These are phyloP conservation scores for Fratercula arctica DNA, from an alignment of 2,797 vertebrate genomes.

Conservation along the genomic window DNA sequence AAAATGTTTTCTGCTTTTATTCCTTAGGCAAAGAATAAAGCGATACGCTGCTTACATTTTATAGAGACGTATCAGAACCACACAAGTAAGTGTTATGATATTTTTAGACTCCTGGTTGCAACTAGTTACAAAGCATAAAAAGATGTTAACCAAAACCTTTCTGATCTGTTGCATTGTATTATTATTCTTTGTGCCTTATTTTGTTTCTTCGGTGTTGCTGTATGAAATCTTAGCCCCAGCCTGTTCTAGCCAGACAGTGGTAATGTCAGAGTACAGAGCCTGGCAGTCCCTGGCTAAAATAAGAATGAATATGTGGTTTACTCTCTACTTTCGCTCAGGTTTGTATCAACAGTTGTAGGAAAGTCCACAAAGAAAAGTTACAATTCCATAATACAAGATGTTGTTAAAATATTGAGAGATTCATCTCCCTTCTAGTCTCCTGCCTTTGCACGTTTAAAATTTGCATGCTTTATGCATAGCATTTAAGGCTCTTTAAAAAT, in stretches of 20 bases:
- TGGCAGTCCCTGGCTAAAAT: background rate
- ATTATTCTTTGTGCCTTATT: background rate
- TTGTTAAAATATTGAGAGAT: background rate
- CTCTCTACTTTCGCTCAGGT: background rate
- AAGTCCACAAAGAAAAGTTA: background rate
- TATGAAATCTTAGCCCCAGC: background rate
- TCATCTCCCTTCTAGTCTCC: background rate
- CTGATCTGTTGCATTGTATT: background rate
- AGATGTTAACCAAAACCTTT: background rate
- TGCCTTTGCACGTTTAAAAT: background rate
- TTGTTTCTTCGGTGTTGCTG: background rate
- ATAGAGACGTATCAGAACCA: slow-evolving; percentile 88
- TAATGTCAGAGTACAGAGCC: background rate
- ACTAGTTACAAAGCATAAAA: background rate
- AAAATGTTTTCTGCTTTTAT: slow-evolving; percentile 16
- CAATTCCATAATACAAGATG: background rate
- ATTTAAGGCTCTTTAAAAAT: background rate
- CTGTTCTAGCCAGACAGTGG: background rate
- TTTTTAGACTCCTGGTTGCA: background rate
- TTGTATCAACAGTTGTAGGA: background rate
- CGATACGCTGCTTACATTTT: slow-evolving; percentile 85
- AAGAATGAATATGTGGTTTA: background rate
- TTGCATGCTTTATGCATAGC: background rate
- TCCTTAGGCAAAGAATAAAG: slow-evolving; percentile 92
- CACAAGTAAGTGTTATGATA: slow-evolving; percentile 84